phyloP scores from a whole-genome alignment of 2,888 invertebrate genomes.

The Parnassius apollo region DNA sequence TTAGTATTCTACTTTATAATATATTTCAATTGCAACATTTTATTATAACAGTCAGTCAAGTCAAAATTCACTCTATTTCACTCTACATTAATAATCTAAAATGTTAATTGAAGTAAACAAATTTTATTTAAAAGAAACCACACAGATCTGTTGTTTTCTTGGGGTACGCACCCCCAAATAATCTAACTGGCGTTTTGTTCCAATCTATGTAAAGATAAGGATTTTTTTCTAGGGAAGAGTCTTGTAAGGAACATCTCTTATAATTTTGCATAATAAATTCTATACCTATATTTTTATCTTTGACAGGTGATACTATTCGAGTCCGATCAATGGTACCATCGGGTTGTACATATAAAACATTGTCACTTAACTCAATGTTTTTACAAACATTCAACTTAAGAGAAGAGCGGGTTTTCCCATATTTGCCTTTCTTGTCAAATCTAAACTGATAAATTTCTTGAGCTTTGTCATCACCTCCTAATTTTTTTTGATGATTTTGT shows the following conservation, averaged over 20 bases:
- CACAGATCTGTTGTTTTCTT: conserved; percentile 82
- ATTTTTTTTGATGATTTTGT: conserved; percentile 57
- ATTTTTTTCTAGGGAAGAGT: conserved; percentile 49
- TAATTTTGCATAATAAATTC: conserved; percentile 65
- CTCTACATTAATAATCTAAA: no score
- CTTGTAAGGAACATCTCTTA: conserved; percentile 61
- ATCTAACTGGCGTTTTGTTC: conserved; percentile 83
- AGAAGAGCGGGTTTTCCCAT: conserved; percentile 47
- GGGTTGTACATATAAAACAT: conserved; percentile 57
- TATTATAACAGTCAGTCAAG: no score
- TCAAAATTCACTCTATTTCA: no score
- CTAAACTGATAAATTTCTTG: conserved; percentile 65
- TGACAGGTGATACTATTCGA: conserved; percentile 58
- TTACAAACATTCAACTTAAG: conserved; percentile 53
- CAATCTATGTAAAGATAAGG: conserved; percentile 79
- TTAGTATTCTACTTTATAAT: no score
- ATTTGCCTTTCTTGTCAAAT: conserved; percentile 50
- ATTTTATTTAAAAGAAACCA: conserved; percentile 63
- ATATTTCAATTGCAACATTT: no score
- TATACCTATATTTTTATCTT: conserved; percentile 55
- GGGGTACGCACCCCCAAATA: conserved; percentile 85
- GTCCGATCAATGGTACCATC: conserved; percentile 64
- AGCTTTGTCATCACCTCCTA: conserved; percentile 58
- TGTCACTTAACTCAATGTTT: conserved; percentile 59
- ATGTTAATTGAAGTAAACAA: no score